Evolutionary conservation across 2,888 invertebrate genomes (phyloP).

Genomic region (Cosmia trapezina): DNA sequence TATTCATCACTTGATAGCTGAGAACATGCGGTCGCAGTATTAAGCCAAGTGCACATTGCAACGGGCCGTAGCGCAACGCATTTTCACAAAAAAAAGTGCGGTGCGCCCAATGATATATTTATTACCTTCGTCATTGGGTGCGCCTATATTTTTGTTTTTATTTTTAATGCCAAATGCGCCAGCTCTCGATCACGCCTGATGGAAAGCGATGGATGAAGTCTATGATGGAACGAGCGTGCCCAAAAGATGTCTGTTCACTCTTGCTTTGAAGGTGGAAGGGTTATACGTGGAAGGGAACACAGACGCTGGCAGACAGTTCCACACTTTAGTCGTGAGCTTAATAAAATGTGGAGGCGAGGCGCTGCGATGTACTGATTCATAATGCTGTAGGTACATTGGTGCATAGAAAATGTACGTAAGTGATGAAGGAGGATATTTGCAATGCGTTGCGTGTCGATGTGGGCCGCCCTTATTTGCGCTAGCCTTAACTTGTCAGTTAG

Average conservation of each 20-base stretch:
- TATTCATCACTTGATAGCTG: conserved; percentile 32
- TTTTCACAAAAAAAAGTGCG: neutral
- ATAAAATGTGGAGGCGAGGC: neutral
- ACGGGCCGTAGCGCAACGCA: neutral
- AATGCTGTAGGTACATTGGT: neutral
- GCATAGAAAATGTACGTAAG: neutral
- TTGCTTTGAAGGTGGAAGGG: neutral
- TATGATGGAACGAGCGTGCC: neutral
- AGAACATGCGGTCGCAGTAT: conserved; percentile 22
- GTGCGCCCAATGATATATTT: no score
- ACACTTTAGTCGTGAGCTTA: neutral
- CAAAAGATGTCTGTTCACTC: neutral
- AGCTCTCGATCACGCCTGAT: neutral
- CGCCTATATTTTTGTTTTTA: neutral
- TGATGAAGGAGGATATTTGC: neutral
- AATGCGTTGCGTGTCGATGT: neutral
- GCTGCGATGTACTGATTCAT: neutral
- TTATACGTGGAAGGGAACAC: neutral
- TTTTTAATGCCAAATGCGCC: neutral
- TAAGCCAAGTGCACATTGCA: neutral
- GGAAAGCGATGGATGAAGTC: neutral
- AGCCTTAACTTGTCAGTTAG: conserved; percentile 10
- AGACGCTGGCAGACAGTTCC: neutral
- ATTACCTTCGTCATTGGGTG: no score
- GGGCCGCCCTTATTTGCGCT: neutral